A percentile compares a stretch with the other conserved stretches of the same genome.
Evolutionary conservation across 1,140 invertebrate genomes (phyloP).

Genomic region (Listronotus oregonensis): DNA sequence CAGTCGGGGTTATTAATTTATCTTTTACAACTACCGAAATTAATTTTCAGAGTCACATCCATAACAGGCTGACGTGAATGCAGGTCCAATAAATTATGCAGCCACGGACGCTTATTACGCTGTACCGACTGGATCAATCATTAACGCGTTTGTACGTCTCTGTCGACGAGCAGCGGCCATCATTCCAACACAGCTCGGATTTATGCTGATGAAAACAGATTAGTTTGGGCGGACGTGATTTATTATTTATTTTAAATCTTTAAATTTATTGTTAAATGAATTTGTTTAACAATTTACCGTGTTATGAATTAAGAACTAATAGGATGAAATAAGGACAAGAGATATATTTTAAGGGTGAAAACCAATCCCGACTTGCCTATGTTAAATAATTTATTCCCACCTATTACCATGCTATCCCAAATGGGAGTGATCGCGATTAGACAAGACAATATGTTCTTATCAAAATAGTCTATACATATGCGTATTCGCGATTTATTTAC

Average conservation of each 20-base stretch:
- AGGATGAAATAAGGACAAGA: no score
- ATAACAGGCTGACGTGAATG: conserved; percentile 47
- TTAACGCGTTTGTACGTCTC: conserved; percentile 38
- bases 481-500: no score
- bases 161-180: conserved; percentile 29
- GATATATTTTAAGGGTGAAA: conserved; percentile 8
- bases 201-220: conserved; percentile 32
- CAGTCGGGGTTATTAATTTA: conserved; percentile 43
- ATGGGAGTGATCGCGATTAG: no score
- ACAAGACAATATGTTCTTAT: no score
- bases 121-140: conserved; percentile 33
- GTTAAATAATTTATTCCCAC: no score
- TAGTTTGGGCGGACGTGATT: conserved; percentile 26
- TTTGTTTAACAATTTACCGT: no score
- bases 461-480: no score
- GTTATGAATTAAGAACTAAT: no score
- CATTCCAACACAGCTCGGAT: conserved; percentile 18
- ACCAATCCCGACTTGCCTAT: no score
- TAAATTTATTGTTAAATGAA: neutral
- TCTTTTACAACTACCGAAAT: conserved; percentile 47
- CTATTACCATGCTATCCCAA: no score
- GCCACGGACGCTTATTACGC: conserved; percentile 40
- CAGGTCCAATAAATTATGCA: conserved; percentile 47
- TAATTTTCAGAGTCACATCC: conserved; percentile 46
- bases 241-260: conserved; percentile 21